Evolutionary conservation across 2,888 invertebrate species (phyloP), one percentile per base, ranked within the genome.

Genomic region (Phortica okadai): DNA sequence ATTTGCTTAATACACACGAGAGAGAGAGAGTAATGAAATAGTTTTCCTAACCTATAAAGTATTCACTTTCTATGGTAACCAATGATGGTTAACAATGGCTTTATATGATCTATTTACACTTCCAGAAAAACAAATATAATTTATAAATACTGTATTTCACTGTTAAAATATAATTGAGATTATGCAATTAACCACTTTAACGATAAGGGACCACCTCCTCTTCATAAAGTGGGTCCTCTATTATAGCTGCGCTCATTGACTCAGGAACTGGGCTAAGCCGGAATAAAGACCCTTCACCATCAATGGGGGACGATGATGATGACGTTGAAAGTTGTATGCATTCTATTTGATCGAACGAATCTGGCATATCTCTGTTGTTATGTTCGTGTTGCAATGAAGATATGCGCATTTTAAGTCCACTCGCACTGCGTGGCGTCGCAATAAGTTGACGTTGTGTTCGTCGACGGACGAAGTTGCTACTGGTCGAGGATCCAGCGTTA

Each of bases 181-280:
- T 56, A 56, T 16, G 56, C 41, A 21, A 10, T 16, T 21, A 7
- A n/a, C n/a, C n/a, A 44, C 5, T 66, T 42, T 66, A 66, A 14
- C 69, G 25, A 69, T 50, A 84, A 25, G 85, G 85, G 33, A 88
- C 86, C 72, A 89, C 82, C 82, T 88, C 89, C 77, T 90, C 90
- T 76, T 90, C 90, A 76, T 87, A 90, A 10, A 90, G 81, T 41
- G 89, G 90, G 83, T 90, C 84, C 58, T 86, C 87, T 11, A 54
- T 50, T 11, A 58, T n/a, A 66, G 73, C 69, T 3, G 42, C 6
- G 14, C 25, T 72, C 7, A 33, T 72, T 8, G 50, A 10, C 21
- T 72, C 70, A 8, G 8, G 70, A 33, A 56, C n/a, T 8, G 45
- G 21, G 54, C 21, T 33, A 14, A 62, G 10, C 8, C 14, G 73